Evolutionary conservation across 2,797 vertebrate species (phyloP), one percentile per base, ranked within the genome.

Genomic region (Ptychadena robeensis): DNA sequence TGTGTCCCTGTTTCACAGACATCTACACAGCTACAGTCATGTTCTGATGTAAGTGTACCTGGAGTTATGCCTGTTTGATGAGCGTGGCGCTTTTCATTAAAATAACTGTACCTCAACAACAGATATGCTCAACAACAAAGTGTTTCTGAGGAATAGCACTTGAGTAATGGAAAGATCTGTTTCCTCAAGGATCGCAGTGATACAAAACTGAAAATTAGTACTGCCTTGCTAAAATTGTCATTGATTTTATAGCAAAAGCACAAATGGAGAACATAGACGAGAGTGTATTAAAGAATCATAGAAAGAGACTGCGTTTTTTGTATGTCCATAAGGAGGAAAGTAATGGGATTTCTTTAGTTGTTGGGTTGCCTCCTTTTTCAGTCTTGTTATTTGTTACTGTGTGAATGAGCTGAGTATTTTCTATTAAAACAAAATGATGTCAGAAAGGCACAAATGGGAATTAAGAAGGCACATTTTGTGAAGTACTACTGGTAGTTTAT

Each of bases 61-160:
- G 93, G 90, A 66, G 88, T 95, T 27, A 92, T 96, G 12, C 95
- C 96, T 0, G 94, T 93, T 80, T 96, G 94, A 96, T 15, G 14
- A 31, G 34, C 30, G 35, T 31, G 2, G 27, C 8, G 61, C 22
- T 57, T 22, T 69, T 34, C 30, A 48, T 61, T 11, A 37, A 31
- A 32, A 35, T 65, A 66, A 25, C 35, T 66, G 61, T 66, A 63
- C 61, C 32, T 82, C 38, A 37, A 15, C n/a, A 73, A 57, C 44
- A 34, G 38, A 67, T 9, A 37, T 32, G 7, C 59, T 76, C n/a
- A n/a, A n/a, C n/a, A n/a, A n/a, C n/a, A n/a, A n/a, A n/a, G 64
- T 76, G 73, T 40, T 75, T 59, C 15, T 14, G 38, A 48, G 22
- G 31, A 25, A 70, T 35, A n/a, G 28, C 35, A 44, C 25, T 7